Base-by-base conservation (phyloP, 2,113 vertebrate genomes). In the Lynx canadensis region DNA sequence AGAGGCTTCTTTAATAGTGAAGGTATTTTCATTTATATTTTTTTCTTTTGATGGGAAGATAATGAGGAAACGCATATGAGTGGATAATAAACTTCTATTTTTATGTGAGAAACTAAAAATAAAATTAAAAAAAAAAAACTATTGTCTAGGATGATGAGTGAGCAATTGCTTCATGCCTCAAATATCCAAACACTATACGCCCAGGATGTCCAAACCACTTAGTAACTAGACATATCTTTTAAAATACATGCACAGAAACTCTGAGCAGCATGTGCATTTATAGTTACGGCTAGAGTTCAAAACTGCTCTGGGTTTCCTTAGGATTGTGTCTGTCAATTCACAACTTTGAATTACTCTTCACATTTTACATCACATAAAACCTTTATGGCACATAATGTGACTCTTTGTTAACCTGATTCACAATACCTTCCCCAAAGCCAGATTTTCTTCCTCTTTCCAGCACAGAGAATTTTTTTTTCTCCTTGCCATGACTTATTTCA, bases 381-480 rank as follows among this genome's bases (percentile, higher is more conserved):
- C 16, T 81, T 94, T 48, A 65, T 41, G 52, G 4, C 36, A 82
- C 69, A 38, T 45, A 66, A 89, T 65, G 57, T 23, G 52, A 48
- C 52, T 94, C 52, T 93, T 79, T 29, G 21, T 95, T 96, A 95
- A 86, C 41, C 50, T 78, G 57, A 93, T 86, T 93, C 76, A 73
- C 55, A 78, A 27, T 63, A 73, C 27, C 57, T 91, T 90, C 45
- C 81, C 41, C 5, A 66, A 82, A 85, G 66, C 4, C 41, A 85
- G 9, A 36, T 63, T 91, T 81, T 66, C n/a, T 74, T 89, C 78
- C n/a, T 3, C 87, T 25, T 78, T 78, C 82, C 45, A 73, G 83
- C 79, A 86, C 4, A 55, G 7, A 82, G 3, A 15, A 9, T 45
- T 8, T 69, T 80, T 60, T 50, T 88, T 88, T 12, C 36, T 80